Conservation (phyloP, 2,113 vertebrate species). For the Motacilla alba region DNA sequence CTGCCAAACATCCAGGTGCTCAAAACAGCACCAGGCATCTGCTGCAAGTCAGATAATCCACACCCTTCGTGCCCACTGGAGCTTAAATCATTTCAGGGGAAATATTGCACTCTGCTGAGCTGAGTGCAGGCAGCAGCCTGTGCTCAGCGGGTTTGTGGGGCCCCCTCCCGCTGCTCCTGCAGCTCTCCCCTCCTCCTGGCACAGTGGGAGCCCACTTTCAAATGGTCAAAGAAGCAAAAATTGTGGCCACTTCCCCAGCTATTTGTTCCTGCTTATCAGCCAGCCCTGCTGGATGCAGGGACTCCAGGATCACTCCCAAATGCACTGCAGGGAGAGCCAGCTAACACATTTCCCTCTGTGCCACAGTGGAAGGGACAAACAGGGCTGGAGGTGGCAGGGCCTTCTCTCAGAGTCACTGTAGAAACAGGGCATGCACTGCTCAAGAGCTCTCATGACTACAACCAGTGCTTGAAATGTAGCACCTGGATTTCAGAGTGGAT, state of each 20-base stretch:
- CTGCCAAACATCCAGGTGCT: slow-evolving; percentile 26
- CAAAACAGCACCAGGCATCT: slow-evolving; percentile 25
- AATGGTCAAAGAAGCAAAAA: not conserved
- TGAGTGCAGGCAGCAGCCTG: not conserved
- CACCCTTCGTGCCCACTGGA: not conserved
- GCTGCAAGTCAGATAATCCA: not conserved
- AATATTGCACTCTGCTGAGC: slow-evolving; percentile 15
- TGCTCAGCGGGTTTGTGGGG: not conserved
- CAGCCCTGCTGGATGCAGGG: not conserved
- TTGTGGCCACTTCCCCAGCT: not conserved
- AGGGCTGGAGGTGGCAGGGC: not conserved
- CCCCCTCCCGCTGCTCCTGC: not conserved
- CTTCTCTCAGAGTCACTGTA: not conserved
- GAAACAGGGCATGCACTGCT: not conserved
- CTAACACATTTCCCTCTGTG: not conserved
- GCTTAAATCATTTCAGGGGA: not conserved
- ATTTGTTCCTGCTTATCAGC: not conserved
- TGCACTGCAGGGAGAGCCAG: fast-evolving
- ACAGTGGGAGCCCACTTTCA: not conserved
- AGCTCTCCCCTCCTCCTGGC: not conserved
- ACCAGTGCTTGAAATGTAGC: not conserved
- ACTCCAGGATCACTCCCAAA: not conserved
- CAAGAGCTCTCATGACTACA: fast-evolving
- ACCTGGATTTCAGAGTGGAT: not conserved
- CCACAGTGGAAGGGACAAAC: not conserved